These are phyloP conservation scores for Hydrozoanthus tunicans DNA, from an alignment of 64 coral and sea anemone species.

Conservation along the genomic window DNA sequence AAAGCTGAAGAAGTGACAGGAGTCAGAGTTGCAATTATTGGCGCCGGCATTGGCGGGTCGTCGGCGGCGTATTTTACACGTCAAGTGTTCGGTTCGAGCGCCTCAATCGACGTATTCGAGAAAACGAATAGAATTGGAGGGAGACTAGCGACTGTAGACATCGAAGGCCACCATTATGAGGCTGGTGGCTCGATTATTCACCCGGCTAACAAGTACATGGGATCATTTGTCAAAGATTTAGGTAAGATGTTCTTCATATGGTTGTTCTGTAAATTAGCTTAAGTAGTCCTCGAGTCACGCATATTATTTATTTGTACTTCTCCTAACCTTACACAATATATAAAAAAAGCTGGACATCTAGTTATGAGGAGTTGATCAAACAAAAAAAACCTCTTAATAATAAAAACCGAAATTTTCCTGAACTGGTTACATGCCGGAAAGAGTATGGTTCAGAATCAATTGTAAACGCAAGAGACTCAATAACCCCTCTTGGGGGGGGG, in stretches of 20 bases:
- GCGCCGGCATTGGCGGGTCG: constrained; percentile 79
- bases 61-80: constrained; percentile 72
- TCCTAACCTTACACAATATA: no score
- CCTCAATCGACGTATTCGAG: constrained; percentile 89
- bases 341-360: no score
- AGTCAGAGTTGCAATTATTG: constrained; percentile 79
- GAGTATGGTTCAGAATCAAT: no score
- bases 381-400: no score
- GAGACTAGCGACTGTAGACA: constrained; percentile 72
- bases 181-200: constrained; percentile 92
- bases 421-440: no score
- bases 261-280: background rate
- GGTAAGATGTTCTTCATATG: constrained; percentile 48
- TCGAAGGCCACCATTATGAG: constrained; percentile 77
- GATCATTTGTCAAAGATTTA: constrained; percentile 73
- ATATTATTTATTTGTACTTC: no score
- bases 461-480: no score
- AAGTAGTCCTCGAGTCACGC: no score
- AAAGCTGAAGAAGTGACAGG: background rate
- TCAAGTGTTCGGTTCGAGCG: constrained; percentile 72
- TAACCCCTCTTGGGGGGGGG: no score
- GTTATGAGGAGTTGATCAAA: no score
- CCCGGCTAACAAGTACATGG: constrained; percentile 84
- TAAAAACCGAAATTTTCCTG: no score
- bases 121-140: constrained; percentile 81